A percentile compares a stretch with the other conserved stretches of the same genome.
Conservation (phyloP, 2,113 vertebrate species). For the Himantopus leucocephalus region DNA sequence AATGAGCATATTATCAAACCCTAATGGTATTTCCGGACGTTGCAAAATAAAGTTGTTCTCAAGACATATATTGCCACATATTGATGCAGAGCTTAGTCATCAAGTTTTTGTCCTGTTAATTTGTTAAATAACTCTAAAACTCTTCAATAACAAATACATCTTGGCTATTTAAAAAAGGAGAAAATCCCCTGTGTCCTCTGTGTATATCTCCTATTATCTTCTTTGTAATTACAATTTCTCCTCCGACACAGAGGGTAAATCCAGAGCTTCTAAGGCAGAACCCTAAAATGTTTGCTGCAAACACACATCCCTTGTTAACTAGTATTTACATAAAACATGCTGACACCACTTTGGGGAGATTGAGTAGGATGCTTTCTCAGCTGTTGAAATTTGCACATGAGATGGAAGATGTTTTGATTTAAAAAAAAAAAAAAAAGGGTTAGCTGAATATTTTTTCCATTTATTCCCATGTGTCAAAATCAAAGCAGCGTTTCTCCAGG, state of each 20-base stretch:
- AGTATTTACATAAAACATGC: slow-evolving; percentile 47
- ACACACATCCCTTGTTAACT: not conserved
- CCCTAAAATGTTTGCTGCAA: not conserved
- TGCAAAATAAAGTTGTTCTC: not conserved
- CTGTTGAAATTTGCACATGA: slow-evolving; percentile 52
- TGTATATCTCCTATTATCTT: not conserved
- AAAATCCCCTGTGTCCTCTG: not conserved
- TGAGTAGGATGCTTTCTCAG: slow-evolving; percentile 52
- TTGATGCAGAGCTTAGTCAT: not conserved
- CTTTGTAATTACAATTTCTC: not conserved
- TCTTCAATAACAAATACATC: not conserved
- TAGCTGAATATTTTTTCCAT: slow-evolving; percentile 18
- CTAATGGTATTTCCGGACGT: accelerated
- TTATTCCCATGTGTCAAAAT: slow-evolving; percentile 56
- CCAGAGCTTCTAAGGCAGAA: not conserved
- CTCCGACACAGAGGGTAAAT: accelerated
- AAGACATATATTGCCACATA: accelerated
- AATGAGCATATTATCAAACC: accelerated
- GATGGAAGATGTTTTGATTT: slow-evolving; percentile 59
- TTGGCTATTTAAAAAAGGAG: not conserved
- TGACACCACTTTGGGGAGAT: slow-evolving; percentile 32
- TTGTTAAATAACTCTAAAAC: not conserved
- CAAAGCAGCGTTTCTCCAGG: slow-evolving; percentile 48
- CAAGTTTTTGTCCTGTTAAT: not conserved
- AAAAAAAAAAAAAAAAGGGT: not conserved